Conservation (phyloP, 2,888 invertebrate species). For the Xanthorhoe spadicearia region DNA sequence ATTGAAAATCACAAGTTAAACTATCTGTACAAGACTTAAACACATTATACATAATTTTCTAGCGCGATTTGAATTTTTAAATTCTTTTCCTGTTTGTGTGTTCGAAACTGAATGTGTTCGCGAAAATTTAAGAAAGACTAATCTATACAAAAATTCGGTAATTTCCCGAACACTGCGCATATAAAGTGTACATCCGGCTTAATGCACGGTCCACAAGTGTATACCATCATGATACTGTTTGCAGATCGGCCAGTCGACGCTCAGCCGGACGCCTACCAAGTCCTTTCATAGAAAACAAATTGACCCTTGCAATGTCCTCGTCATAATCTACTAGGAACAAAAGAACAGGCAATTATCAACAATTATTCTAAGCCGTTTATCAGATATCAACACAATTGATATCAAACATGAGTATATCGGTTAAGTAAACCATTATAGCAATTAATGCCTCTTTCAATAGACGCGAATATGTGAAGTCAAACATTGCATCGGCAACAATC, state of each 20-base stretch:
- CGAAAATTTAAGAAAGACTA: too few species aligned
- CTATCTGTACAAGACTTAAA: not conserved
- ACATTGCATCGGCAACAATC: slow-evolving; percentile 57
- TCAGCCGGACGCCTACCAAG: slow-evolving; percentile 27
- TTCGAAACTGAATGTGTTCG: too few species aligned
- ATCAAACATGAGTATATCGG: slow-evolving; percentile 74
- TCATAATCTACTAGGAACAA: slow-evolving; percentile 40
- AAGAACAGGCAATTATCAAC: slow-evolving; percentile 54
- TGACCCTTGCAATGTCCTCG: not conserved
- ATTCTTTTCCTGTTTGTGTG: too few species aligned
- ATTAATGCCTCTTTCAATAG: slow-evolving; percentile 58
- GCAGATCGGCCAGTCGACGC: slow-evolving; percentile 37
- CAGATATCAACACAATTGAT: slow-evolving; percentile 74
- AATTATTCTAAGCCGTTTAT: slow-evolving; percentile 58
- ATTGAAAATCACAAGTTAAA: not conserved
- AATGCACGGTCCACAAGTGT: not conserved
- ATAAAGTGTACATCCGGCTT: not conserved
- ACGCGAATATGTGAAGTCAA: slow-evolving; percentile 63
- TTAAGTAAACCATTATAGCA: slow-evolving; percentile 68
- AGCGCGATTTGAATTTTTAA: too few species aligned
- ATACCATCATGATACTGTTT: slow-evolving; percentile 14
- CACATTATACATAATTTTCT: too few species aligned
- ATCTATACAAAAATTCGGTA: too few species aligned
- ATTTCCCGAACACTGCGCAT: not conserved
- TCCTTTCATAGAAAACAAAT: slow-evolving; percentile 24